These are phyloP conservation scores for Brachionus koreanus DNA, from an alignment of 1,140 invertebrate genomes.

Conservation along the genomic window DNA sequence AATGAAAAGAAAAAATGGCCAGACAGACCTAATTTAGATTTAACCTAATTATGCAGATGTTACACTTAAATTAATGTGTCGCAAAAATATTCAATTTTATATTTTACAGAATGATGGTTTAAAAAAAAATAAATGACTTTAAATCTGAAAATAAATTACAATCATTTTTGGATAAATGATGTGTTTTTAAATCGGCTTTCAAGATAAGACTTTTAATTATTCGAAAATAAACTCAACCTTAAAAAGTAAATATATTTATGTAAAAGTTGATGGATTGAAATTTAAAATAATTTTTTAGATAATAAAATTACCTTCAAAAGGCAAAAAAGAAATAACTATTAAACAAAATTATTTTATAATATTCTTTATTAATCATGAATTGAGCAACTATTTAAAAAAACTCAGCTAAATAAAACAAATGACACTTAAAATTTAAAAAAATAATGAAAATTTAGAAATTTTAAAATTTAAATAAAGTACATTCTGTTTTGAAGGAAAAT, in stretches of 20 bases:
- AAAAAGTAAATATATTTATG: neutral
- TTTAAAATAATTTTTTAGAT: neutral
- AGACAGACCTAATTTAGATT: neutral
- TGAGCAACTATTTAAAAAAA: too few species aligned
- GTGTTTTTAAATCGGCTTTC: neutral
- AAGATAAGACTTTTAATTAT: neutral
- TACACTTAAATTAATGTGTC: neutral
- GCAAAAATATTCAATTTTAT: too few species aligned
- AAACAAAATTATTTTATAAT: too few species aligned
- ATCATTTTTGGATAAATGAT: neutral
- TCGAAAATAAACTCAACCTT: neutral
- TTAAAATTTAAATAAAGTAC: too few species aligned
- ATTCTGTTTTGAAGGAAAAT: too few species aligned
- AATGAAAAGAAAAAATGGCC: neutral
- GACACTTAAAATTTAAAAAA: too few species aligned
- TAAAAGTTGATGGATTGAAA: neutral
- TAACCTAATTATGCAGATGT: neutral
- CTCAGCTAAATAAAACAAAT: too few species aligned
- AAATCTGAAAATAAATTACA: neutral
- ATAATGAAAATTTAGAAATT: too few species aligned
- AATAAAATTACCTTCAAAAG: neutral
- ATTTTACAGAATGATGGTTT: neutral
- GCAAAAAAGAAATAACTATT: neutral
- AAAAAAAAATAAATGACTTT: neutral
- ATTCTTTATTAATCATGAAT: too few species aligned